Percentiles rank a stretch among this genome's conserved stretches.
phyloP scores from a whole-genome alignment of 2,888 invertebrate genomes.

The Odontocolon sp. region DNA sequence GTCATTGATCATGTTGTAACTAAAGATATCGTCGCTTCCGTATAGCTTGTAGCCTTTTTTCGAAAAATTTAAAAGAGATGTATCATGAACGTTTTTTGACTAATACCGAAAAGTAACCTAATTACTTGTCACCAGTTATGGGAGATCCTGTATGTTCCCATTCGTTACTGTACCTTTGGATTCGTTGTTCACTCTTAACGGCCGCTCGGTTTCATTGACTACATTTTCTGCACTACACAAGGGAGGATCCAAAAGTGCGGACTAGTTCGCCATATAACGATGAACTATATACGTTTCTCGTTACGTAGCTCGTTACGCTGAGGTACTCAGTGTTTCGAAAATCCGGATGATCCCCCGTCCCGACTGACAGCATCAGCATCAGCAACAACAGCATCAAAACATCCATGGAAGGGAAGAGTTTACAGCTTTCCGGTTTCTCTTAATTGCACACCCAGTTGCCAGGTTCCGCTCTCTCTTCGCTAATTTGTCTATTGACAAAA shows the following conservation, averaged over 20 bases:
- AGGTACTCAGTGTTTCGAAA: conserved; percentile 46
- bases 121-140: too few relatives aligned
- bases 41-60: too few relatives aligned
- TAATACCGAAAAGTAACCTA: too few relatives aligned
- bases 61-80: too few relatives aligned
- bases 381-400: background rate
- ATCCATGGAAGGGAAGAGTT: background rate
- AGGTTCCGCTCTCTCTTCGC: background rate
- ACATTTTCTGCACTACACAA: conserved; percentile 17
- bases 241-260: conserved; percentile 3
- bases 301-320: conserved; percentile 45
- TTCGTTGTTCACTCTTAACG: conserved; percentile 3
- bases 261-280: conserved; percentile 11
- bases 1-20: too few relatives aligned
- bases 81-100: too few relatives aligned
- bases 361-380: conserved; percentile 45
- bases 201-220: conserved; percentile 33
- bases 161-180: background rate
- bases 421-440: conserved; percentile 22
- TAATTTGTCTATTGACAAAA: conserved; percentile 16
- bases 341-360: conserved; percentile 57
- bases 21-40: too few relatives aligned
- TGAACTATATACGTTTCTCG: background rate
- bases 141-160: background rate
- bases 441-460: conserved; percentile 33